A percentile compares a stretch with the other conserved stretches of the same genome.
These are phyloP conservation scores for Tipula unca DNA, from an alignment of 2,888 invertebrate genomes.

Conservation along the genomic window DNA sequence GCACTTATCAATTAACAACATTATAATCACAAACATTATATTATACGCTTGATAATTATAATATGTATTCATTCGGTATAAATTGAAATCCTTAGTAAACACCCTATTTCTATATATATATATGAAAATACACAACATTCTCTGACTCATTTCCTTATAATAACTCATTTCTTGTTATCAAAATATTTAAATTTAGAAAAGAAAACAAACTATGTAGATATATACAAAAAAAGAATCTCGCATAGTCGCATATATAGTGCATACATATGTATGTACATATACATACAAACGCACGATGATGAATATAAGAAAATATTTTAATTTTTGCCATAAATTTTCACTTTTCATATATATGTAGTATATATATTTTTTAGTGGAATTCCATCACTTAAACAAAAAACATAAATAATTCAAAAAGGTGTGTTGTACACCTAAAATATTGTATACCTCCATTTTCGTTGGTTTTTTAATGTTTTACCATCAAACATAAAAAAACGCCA, in stretches of 20 bases:
- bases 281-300: neutral
- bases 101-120: neutral
- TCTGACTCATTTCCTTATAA: neutral
- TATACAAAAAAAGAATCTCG: neutral
- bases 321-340: neutral
- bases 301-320: neutral
- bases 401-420: neutral
- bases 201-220: neutral
- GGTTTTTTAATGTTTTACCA: neutral
- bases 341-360: neutral
- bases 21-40: neutral
- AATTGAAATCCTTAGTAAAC: neutral
- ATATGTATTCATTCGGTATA: neutral
- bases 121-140: neutral
- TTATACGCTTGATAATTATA: neutral
- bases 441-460: neutral
- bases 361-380: neutral
- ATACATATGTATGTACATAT: too few relatives aligned
- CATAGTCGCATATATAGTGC: too few relatives aligned
- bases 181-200: neutral
- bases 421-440: neutral
- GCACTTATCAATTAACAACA: neutral
- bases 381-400: neutral
- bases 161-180: constrained; percentile 8
- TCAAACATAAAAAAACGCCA: neutral